Conservation (phyloP, 2,797 vertebrate genomes). For the Oreochromis grahami region DNA sequence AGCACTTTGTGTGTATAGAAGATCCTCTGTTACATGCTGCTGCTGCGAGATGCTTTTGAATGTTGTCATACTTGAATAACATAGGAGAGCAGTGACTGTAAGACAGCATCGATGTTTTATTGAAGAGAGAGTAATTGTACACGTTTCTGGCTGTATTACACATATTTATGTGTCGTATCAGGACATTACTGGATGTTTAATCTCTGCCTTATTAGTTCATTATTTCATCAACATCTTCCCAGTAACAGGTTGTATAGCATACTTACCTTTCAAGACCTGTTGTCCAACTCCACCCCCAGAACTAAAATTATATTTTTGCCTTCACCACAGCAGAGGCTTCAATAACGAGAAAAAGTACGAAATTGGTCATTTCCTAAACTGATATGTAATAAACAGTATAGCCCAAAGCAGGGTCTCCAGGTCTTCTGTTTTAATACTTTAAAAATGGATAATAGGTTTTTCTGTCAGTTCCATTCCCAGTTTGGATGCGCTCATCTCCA, state of each 20-base stretch:
- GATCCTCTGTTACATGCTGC: background rate
- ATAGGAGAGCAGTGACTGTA: background rate
- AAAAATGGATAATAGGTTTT: background rate
- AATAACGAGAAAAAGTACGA: background rate
- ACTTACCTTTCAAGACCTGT: background rate
- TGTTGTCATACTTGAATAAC: background rate
- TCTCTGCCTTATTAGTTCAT: background rate
- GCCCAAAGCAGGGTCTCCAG: background rate
- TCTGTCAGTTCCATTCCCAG: background rate
- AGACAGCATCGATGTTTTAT: background rate
- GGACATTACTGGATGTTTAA: background rate
- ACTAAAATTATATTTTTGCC: background rate
- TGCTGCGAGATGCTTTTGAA: background rate
- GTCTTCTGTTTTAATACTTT: background rate
- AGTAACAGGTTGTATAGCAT: background rate
- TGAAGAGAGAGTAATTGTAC: background rate
- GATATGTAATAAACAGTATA: background rate
- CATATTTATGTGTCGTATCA: background rate
- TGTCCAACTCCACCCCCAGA: background rate
- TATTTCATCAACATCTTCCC: background rate
- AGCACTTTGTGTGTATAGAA: background rate
- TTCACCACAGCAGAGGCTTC: background rate
- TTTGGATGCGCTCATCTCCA: background rate
- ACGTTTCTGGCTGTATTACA: background rate
- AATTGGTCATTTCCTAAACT: background rate